Percentiles rank a stretch among this genome's conserved stretches.
Evolutionary conservation across 2,888 invertebrate species (phyloP).

Genomic region (Apamea sordens): DNA sequence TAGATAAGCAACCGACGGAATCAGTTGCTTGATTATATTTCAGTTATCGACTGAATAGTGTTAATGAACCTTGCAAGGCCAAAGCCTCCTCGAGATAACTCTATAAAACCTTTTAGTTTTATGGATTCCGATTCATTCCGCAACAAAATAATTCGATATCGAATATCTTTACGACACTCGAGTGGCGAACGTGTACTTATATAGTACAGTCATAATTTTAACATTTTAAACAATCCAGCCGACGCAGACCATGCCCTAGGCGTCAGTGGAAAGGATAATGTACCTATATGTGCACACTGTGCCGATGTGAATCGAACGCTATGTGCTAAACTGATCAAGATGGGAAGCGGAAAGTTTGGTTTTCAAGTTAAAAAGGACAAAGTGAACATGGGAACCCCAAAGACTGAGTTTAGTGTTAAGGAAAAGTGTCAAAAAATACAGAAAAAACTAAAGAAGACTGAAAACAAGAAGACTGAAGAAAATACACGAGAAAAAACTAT

Average conservation of each 20-base stretch:
- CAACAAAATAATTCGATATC: conserved; percentile 85
- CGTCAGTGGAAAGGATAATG: conserved; percentile 75
- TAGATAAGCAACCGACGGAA: conserved; percentile 79
- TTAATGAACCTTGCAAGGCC: conserved; percentile 88
- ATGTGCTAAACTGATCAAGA: conserved; percentile 79
- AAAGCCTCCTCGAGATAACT: conserved; percentile 84
- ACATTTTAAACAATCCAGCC: conserved; percentile 74
- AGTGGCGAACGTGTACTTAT: conserved; percentile 77
- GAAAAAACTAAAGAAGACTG: conserved; percentile 89
- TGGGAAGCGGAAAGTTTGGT: conserved; percentile 88
- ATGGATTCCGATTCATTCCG: conserved; percentile 85
- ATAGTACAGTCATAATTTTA: conserved; percentile 74
- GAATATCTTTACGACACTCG: conserved; percentile 86
- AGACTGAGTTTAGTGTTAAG: conserved; percentile 88
- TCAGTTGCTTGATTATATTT: conserved; percentile 85
- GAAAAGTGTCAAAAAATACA: conserved; percentile 87
- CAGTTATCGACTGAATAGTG: conserved; percentile 83
- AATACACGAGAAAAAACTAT: conserved; percentile 85
- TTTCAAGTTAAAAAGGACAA: conserved; percentile 85
- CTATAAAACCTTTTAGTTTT: conserved; percentile 89
- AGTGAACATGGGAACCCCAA: conserved; percentile 79
- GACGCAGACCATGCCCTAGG: conserved; percentile 73
- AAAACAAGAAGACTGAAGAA: conserved; percentile 86
- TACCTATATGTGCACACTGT: conserved; percentile 55
- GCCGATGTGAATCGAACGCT: conserved; percentile 66